A percentile compares a stretch with the other conserved stretches of the same genome.
Evolutionary conservation across 2,797 vertebrate genomes (phyloP).

Genomic region (Coregonus ussuriensis): DNA sequence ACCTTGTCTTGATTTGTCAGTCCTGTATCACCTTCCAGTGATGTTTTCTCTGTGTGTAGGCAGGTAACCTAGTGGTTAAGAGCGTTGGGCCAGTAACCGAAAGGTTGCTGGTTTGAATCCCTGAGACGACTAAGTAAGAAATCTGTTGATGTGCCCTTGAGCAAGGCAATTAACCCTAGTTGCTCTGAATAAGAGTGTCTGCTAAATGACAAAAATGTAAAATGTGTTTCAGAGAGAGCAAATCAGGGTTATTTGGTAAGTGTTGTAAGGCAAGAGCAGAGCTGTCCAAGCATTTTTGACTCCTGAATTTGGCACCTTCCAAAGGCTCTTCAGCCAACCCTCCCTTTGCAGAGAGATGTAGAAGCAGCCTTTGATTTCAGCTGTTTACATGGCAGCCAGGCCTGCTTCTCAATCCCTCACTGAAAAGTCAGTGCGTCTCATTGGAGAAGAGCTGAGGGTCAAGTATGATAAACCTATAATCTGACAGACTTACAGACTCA

Average conservation of each 20-base stretch:
- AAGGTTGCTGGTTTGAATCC: too few species aligned
- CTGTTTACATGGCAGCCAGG: constrained; percentile 31
- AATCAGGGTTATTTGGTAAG: constrained; percentile 21
- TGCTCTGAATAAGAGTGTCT: too few species aligned
- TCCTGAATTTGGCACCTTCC: constrained; percentile 31
- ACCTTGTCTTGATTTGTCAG: constrained; percentile 17
- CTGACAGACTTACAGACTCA: neutral
- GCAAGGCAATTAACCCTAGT: too few species aligned
- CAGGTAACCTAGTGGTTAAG: too few species aligned
- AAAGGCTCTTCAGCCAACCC: neutral
- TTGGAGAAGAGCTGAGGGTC: neutral
- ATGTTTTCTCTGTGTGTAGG: constrained; percentile 8
- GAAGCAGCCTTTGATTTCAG: constrained; percentile 34
- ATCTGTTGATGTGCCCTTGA: too few species aligned
- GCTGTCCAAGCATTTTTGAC: constrained; percentile 37
- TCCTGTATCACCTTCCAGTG: constrained; percentile 12
- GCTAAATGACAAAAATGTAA: too few species aligned
- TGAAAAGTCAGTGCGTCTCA: neutral
- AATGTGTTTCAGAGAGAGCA: constrained; percentile 11
- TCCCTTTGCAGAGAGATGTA: neutral
- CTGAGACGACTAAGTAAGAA: too few species aligned
- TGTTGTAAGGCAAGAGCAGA: constrained; percentile 22
- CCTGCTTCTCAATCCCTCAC: neutral
- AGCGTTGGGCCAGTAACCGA: too few species aligned
- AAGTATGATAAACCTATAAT: neutral